Base-by-base conservation (phyloP, 2,113 vertebrate species). In the Microcebus murinus region DNA sequence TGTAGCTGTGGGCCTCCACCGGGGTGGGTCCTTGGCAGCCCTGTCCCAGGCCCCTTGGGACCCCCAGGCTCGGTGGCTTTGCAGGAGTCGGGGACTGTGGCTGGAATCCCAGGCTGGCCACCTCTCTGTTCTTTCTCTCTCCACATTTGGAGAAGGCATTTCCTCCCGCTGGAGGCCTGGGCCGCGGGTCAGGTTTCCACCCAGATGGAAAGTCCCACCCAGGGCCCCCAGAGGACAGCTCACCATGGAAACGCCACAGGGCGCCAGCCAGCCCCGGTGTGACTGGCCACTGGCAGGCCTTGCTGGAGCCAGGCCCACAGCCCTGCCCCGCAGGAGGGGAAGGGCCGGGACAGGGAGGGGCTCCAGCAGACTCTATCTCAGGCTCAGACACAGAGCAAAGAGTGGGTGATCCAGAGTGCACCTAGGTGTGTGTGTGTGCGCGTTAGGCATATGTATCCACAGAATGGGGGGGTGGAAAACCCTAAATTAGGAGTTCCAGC, bases 201-300 rank as follows among this genome's bases (percentile, higher is more conserved):
- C 95, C 92, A 79, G 79, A 96, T 91, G 96, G 94, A 95, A 96
- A 90, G 95, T 96, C 91, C 91, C 93, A 94, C 90, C 77, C 88
- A 77, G 95, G 59, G 82, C 89, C 89, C 77, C 90, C 80, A 31
- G 74, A 91, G 84, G 94, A 73, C 52, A 23, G 45, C 87, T 96
- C 89, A 89, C 79, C 90, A 97, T 93, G 65, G 95, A 96, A 95
- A 96, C 84, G 45, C 94, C 96, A 81, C 4, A 0, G 65, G 92
- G 87, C 4, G 14, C 55, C 31, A 1, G n/a, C 80, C 84, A 83
- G 92, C n/a, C 89, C 63, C 50, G 15, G 65, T 65, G 42, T 31
- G 42, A 45, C 65, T 68, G 91, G 81, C 42, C 65, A 48, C 10
- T 1, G 63, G 45, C 21, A 34, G 48, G 87, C 39, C 80, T 81